Conservation (phyloP, 2,888 invertebrate species). For the Lobophora halterata region DNA sequence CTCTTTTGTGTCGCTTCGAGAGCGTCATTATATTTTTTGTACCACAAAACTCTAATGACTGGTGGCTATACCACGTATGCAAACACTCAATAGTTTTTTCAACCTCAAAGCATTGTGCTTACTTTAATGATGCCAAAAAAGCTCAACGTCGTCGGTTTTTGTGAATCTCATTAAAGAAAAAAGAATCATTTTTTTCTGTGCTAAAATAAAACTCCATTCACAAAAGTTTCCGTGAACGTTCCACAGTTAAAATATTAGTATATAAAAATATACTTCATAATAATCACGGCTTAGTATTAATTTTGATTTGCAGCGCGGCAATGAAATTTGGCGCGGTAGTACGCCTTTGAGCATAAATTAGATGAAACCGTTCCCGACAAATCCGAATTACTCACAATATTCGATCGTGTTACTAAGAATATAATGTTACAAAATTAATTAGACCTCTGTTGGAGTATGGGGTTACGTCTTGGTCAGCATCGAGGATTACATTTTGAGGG, state of each 20-base stretch:
- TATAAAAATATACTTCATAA: too few relatives aligned
- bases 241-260: neutral
- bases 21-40: constrained; percentile 66
- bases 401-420: constrained; percentile 42
- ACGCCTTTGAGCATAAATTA: constrained; percentile 35
- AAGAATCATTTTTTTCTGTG: neutral
- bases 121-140: constrained; percentile 37
- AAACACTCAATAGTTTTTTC: constrained; percentile 15
- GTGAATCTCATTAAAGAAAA: constrained; percentile 15
- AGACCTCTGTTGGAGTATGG: constrained; percentile 17
- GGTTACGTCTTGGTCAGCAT: neutral
- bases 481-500: constrained; percentile 4
- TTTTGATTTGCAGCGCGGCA: too few relatives aligned
- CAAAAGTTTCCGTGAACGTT: constrained; percentile 3
- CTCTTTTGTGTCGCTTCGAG: constrained; percentile 55
- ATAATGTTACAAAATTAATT: constrained; percentile 34
- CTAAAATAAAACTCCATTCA: constrained; percentile 6
- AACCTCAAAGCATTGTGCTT: constrained; percentile 32
- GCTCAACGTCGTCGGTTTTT: constrained; percentile 4
- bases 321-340: too few relatives aligned
- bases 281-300: constrained; percentile 12
- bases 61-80: constrained; percentile 36
- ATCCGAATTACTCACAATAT: constrained; percentile 45
- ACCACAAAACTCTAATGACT: constrained; percentile 67
- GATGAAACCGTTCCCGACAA: constrained; percentile 44